Percentiles rank a stretch among this genome's conserved stretches.
phyloP scores from a whole-genome alignment of 1,140 invertebrate genomes.

The Drosophila leontia region DNA sequence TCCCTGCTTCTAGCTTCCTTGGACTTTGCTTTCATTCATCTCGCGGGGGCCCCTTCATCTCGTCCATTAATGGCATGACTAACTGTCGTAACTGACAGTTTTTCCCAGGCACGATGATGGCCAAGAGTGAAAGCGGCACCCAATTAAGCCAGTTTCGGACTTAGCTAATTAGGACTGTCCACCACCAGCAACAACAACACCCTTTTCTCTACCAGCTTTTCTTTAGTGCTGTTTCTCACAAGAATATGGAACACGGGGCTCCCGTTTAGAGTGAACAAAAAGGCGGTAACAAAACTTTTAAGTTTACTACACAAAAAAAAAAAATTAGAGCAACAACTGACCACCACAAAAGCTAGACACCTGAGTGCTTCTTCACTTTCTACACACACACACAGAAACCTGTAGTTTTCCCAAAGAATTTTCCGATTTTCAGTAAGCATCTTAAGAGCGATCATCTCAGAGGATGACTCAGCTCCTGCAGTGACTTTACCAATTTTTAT shows the following conservation, averaged over 20 bases:
- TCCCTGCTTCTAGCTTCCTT: background rate
- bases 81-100: constrained; percentile 43
- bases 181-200: background rate
- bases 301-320: constrained; percentile 5
- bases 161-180: constrained; percentile 55
- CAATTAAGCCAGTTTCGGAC: constrained; percentile 60
- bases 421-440: constrained; percentile 1
- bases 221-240: constrained; percentile 37
- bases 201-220: constrained; percentile 12
- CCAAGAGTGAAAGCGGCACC: constrained; percentile 40
- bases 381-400: background rate
- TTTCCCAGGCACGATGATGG: constrained; percentile 33
- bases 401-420: background rate
- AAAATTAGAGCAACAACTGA: constrained; percentile 41
- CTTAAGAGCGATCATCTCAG: constrained; percentile 3
- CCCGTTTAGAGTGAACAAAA: constrained; percentile 30
- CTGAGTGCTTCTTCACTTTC: constrained; percentile 11
- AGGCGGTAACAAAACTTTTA: constrained; percentile 26
- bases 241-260: constrained; percentile 41
- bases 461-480: constrained; percentile 10
- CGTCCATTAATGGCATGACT: constrained; percentile 37
- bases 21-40: constrained; percentile 28
- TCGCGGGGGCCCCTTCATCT: constrained; percentile 12
- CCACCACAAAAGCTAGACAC: constrained; percentile 15
- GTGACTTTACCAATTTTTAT: constrained; percentile 16